Evolutionary conservation across 1,140 invertebrate species (phyloP).

Genomic region (Listronotus bonariensis): DNA sequence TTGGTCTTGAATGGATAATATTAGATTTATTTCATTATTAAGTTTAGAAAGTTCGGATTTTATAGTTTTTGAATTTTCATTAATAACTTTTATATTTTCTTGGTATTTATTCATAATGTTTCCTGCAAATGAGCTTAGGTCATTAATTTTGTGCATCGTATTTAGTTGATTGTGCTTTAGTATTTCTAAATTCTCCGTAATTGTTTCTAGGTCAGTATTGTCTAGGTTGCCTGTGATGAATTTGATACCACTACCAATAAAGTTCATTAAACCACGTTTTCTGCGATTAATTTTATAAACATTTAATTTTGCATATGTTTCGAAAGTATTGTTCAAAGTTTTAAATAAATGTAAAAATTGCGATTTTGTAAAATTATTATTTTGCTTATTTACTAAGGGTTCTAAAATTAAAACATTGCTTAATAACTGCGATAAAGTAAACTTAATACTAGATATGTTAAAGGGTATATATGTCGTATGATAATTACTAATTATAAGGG

Average conservation of each 20-base stretch:
- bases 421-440: neutral
- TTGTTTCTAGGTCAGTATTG: constrained; percentile 16
- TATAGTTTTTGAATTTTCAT: neutral
- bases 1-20: neutral
- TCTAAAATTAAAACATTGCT: neutral
- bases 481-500: too few species aligned
- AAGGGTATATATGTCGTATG: too few species aligned
- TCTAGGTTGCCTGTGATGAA: constrained; percentile 19
- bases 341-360: neutral
- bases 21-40: neutral
- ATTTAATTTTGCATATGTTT: neutral
- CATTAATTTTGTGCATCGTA: constrained; percentile 17
- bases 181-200: constrained; percentile 11
- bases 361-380: neutral
- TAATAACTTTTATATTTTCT: too few species aligned
- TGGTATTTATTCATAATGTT: neutral
- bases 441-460: too few species aligned
- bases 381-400: neutral
- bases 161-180: constrained; percentile 17
- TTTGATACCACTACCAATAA: constrained; percentile 22
- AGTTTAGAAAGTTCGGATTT: neutral
- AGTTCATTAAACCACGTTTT: neutral
- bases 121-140: constrained; percentile 11
- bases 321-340: neutral
- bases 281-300: neutral